These are phyloP conservation scores for Syritta pipiens DNA, from an alignment of 2,888 invertebrate species.

Conservation along the genomic window DNA sequence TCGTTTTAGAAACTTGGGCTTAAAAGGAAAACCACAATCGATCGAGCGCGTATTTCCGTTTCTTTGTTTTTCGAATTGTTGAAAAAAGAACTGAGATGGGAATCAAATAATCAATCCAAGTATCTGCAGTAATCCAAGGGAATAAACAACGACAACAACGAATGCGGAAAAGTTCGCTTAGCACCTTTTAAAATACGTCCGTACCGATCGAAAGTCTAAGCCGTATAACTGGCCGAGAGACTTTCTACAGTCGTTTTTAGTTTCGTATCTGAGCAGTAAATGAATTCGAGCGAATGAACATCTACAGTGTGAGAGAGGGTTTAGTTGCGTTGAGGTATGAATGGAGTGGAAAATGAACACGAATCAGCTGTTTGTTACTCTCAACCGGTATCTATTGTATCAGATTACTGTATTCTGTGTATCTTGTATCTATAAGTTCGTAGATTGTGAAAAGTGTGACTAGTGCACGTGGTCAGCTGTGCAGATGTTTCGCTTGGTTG, in stretches of 20 bases:
- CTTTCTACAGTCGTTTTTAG: conserved; percentile 62
- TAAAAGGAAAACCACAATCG: conserved; percentile 16
- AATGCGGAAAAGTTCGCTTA: conserved; percentile 56
- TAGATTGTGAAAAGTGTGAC: conserved; percentile 16
- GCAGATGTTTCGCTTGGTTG: background rate
- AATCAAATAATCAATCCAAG: too few species aligned
- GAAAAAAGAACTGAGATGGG: background rate
- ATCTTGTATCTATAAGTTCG: conserved; percentile 43
- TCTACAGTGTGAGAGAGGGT: conserved; percentile 25
- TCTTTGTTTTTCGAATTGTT: background rate
- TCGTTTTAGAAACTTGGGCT: too few species aligned
- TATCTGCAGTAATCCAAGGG: too few species aligned
- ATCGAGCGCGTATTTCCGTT: conserved; percentile 42
- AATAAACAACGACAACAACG: conserved; percentile 31
- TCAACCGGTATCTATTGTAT: conserved; percentile 52
- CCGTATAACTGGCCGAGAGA: conserved; percentile 55
- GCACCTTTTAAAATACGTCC: conserved; percentile 60
- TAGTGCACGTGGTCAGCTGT: conserved; percentile 56
- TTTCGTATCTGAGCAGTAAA: conserved; percentile 20
- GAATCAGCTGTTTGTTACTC: conserved; percentile 52
- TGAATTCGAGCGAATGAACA: conserved; percentile 12
- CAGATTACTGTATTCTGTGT: conserved; percentile 40
- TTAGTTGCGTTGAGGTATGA: conserved; percentile 37
- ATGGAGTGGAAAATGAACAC: conserved; percentile 61
- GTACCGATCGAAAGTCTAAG: conserved; percentile 60